A percentile compares a stretch with the other conserved stretches of the same genome.
phyloP scores from a whole-genome alignment of 2,113 vertebrate species.

The Speoplatyrhinus poulsoni region DNA sequence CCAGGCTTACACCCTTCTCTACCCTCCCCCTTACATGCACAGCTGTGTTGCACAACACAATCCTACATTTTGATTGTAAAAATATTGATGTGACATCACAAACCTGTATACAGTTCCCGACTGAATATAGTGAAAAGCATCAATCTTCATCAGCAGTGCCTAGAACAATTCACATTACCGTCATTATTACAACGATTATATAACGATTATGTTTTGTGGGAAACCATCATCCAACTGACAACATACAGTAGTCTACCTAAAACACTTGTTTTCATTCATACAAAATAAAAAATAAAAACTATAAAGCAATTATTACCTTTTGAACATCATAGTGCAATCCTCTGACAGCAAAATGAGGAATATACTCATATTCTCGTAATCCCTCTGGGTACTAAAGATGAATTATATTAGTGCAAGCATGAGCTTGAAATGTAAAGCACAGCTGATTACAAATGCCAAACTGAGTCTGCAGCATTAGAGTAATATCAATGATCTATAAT shows the following conservation, averaged over 20 bases:
- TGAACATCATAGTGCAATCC: slow-evolving; percentile 98
- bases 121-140: slow-evolving; percentile 98
- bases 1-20: too few species aligned
- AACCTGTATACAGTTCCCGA: slow-evolving; percentile 79
- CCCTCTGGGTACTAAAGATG: slow-evolving; percentile 86
- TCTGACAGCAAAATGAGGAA: slow-evolving; percentile 90
- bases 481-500: not conserved
- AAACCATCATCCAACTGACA: not conserved
- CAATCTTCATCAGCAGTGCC: slow-evolving; percentile 97
- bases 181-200: not conserved
- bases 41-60: too few species aligned
- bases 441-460: not conserved
- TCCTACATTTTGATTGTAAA: too few species aligned
- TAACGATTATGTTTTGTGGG: not conserved
- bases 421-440: not conserved
- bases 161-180: slow-evolving; percentile 48
- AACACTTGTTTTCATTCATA: not conserved
- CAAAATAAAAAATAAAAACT: not conserved
- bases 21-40: too few species aligned
- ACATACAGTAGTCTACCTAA: not conserved
- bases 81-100: not conserved
- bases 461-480: not conserved
- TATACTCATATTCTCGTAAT: slow-evolving; percentile 89
- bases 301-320: slow-evolving; percentile 76
- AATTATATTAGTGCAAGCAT: slow-evolving; percentile 1